Percentiles rank a stretch among this genome's conserved stretches.
phyloP scores from a whole-genome alignment of 2,888 invertebrate genomes.

The Tromatobia lineatoria region DNA sequence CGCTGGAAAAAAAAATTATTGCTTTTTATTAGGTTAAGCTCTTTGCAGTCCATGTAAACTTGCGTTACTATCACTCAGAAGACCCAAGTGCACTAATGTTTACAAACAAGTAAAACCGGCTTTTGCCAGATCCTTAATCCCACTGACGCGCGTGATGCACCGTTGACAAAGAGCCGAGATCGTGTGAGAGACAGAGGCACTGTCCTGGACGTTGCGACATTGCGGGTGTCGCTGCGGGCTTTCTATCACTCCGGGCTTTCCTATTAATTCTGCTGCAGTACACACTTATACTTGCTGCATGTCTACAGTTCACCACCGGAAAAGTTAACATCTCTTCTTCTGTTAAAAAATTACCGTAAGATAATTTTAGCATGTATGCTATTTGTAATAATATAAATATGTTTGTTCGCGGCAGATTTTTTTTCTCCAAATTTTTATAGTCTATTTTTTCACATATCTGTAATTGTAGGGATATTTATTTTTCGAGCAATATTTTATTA shows the following conservation, averaged over 20 bases:
- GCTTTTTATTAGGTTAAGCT: background rate
- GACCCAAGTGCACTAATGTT: background rate
- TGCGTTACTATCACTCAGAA: background rate
- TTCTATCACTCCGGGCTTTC: constrained; percentile 67
- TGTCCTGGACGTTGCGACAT: constrained; percentile 47
- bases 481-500: too few species aligned
- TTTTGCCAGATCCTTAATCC: background rate
- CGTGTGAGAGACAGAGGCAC: constrained; percentile 36
- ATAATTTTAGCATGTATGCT: too few species aligned
- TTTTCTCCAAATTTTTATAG: too few species aligned
- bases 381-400: too few species aligned
- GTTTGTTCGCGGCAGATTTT: too few species aligned
- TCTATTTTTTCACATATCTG: too few species aligned
- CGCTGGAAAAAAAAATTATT: too few species aligned
- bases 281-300: constrained; percentile 50
- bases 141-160: constrained; percentile 27
- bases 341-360: too few species aligned
- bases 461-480: too few species aligned
- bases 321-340: background rate
- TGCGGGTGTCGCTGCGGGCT: constrained; percentile 55
- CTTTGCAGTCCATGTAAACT: background rate
- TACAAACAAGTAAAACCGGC: background rate
- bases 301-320: background rate
- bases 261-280: constrained; percentile 67
- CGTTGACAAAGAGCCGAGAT: constrained; percentile 44